A percentile compares a stretch with the other conserved stretches of the same genome.
phyloP scores from a whole-genome alignment of 2,797 vertebrate genomes.

The Acrossocheilus wenchowensis region DNA sequence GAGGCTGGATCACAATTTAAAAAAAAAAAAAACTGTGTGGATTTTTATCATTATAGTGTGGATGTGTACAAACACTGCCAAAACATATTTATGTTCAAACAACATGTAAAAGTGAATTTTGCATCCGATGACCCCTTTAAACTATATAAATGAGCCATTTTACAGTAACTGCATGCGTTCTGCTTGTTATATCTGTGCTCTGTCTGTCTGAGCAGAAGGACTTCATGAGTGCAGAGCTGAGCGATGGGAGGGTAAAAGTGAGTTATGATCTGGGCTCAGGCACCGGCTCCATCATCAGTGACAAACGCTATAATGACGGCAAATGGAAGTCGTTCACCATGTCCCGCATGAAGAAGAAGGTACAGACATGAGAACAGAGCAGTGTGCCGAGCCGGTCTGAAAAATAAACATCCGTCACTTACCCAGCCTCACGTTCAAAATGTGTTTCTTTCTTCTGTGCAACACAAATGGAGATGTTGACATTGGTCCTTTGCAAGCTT shows the following conservation, averaged over 20 bases:
- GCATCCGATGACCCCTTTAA: not conserved
- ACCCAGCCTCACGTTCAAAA: not conserved
- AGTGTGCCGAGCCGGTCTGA: not conserved
- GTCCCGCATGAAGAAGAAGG: conserved; percentile 90
- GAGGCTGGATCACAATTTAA: too few species aligned
- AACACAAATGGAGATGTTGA: not conserved
- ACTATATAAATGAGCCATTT: not conserved
- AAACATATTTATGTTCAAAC: too few species aligned
- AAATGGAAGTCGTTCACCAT: conserved; percentile 95
- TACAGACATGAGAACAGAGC: conserved; percentile 55
- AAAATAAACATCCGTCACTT: not conserved
- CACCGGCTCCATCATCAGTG: conserved; percentile 80
- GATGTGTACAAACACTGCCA: too few species aligned
- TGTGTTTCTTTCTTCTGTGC: not conserved
- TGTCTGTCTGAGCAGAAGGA: conserved; percentile 85
- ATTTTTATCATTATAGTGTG: too few species aligned
- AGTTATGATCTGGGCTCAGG: conserved; percentile 97
- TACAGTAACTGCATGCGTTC: not conserved
- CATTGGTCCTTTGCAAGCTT: not conserved
- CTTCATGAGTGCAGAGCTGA: conserved; percentile 94
- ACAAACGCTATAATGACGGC: conserved; percentile 90
- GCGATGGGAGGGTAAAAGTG: conserved; percentile 88
- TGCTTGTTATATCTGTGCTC: not conserved
- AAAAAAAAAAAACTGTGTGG: too few species aligned
- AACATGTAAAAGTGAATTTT: too few species aligned